Percentiles rank a stretch among this genome's conserved stretches.
These are phyloP conservation scores for Halictus quadricinctus DNA, from an alignment of 2,888 invertebrate genomes.

Conservation along the genomic window DNA sequence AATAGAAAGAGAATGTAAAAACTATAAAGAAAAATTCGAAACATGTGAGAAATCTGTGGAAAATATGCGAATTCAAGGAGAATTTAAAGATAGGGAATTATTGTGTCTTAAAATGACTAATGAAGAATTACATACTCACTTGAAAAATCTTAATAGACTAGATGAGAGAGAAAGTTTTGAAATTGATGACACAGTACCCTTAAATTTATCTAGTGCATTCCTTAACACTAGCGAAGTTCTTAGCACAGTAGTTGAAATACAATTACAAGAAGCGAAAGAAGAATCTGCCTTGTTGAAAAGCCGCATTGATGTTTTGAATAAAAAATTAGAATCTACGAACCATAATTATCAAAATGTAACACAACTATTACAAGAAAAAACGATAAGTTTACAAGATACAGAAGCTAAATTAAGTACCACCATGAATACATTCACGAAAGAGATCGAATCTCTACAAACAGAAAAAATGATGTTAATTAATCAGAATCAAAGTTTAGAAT, in stretches of 20 bases:
- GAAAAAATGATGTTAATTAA: conserved; percentile 53
- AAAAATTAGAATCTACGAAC: conserved; percentile 42
- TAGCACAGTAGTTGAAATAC: conserved; percentile 79
- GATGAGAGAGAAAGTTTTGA: conserved; percentile 77
- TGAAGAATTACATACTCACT: conserved; percentile 74
- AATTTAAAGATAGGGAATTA: conserved; percentile 75
- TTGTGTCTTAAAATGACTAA: conserved; percentile 71
- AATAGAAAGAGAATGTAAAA: conserved; percentile 58
- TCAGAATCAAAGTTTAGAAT: conserved; percentile 57
- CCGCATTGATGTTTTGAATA: conserved; percentile 83
- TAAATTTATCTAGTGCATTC: conserved; percentile 37
- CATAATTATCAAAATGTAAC: conserved; percentile 29
- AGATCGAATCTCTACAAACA: conserved; percentile 54
- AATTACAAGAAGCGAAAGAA: conserved; percentile 80
- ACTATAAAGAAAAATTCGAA: conserved; percentile 70
- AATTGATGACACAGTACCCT: conserved; percentile 64
- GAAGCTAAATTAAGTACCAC: conserved; percentile 53
- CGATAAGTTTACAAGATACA: conserved; percentile 53
- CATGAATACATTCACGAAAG: conserved; percentile 33
- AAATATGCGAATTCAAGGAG: conserved; percentile 67
- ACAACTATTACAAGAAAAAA: conserved; percentile 51
- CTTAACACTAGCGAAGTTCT: conserved; percentile 75
- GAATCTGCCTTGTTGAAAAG: conserved; percentile 72
- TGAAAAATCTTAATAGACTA: conserved; percentile 71
- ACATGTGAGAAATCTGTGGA: conserved; percentile 70